phyloP scores from a whole-genome alignment of 2,888 invertebrate genomes.

The Dicyrtomina minuta region DNA sequence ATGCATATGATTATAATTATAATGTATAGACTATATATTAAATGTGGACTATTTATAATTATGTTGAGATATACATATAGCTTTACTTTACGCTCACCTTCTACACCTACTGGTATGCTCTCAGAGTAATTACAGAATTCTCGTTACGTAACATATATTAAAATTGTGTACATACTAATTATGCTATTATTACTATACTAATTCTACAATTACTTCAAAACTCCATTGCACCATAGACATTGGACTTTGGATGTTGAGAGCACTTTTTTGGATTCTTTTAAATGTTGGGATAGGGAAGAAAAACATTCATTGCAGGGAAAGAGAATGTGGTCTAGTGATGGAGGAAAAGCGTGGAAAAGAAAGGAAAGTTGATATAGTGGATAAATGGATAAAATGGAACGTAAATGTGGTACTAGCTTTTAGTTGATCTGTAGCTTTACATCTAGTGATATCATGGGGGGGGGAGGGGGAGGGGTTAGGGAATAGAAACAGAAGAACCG shows the following conservation, averaged over 20 bases:
- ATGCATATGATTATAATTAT: not conserved
- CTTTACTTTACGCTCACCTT: not conserved
- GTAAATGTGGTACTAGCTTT: conserved; percentile 21
- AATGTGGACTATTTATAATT: not conserved
- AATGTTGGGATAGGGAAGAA: conserved; percentile 2
- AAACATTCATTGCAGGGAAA: conserved; percentile 22
- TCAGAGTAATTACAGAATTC: not conserved
- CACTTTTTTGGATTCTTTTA: too few species aligned
- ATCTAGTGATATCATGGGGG: too few species aligned
- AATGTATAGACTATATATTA: too few species aligned
- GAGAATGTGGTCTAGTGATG: too few species aligned
- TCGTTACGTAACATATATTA: not conserved
- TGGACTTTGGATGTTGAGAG: conserved; percentile 2
- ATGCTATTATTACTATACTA: not conserved
- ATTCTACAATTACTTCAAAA: not conserved
- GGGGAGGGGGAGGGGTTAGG: too few species aligned
- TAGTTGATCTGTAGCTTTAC: too few species aligned
- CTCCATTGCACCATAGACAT: not conserved
- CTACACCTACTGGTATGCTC: not conserved
- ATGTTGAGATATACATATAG: not conserved
- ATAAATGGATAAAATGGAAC: not conserved
- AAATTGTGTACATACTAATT: not conserved
- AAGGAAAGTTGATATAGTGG: too few species aligned
- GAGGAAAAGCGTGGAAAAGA: conserved; percentile 8
- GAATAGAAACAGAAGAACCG: too few species aligned